Evolutionary conservation across 1,140 invertebrate genomes (phyloP).

Genomic region (Euura lappo): DNA sequence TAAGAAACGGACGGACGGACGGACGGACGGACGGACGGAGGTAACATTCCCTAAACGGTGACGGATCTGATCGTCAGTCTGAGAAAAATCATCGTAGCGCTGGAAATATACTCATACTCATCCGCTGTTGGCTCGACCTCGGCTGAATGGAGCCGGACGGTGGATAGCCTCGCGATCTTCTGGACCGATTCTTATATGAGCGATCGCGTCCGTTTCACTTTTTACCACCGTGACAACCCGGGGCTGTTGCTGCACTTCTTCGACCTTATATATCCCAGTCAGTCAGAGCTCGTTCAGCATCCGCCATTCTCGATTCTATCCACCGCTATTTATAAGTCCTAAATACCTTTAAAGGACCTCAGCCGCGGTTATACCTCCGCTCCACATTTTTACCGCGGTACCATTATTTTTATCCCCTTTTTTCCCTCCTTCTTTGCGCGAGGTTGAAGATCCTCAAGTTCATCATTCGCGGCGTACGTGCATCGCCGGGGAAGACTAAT

Average conservation of each 20-base stretch:
- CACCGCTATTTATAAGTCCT: constrained; percentile 1
- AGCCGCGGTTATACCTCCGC: not conserved
- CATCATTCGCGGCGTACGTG: no score
- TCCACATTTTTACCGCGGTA: not conserved
- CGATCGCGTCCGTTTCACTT: constrained; percentile 32
- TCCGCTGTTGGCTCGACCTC: constrained; percentile 19
- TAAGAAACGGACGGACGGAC: constrained; percentile 3
- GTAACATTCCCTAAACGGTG: constrained; percentile 58
- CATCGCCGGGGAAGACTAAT: not conserved
- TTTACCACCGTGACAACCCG: constrained; percentile 29
- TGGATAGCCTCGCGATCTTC: constrained; percentile 5
- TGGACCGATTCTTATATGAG: constrained; percentile 33
- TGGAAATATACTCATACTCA: no score
- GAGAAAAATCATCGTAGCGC: constrained; percentile 46
- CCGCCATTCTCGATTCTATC: not conserved
- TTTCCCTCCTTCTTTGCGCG: no score
- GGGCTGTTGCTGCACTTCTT: not conserved
- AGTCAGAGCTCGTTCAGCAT: not conserved
- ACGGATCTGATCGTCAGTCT: constrained; percentile 15
- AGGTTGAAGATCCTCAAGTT: no score
- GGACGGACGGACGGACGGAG: constrained; percentile 4
- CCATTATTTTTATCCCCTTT: no score
- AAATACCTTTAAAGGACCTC: constrained; percentile 2
- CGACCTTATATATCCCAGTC: not conserved
- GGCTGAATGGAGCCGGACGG: constrained; percentile 11